Base-by-base conservation (phyloP, 1,140 invertebrate genomes). In the Drosophila bifasciata region DNA sequence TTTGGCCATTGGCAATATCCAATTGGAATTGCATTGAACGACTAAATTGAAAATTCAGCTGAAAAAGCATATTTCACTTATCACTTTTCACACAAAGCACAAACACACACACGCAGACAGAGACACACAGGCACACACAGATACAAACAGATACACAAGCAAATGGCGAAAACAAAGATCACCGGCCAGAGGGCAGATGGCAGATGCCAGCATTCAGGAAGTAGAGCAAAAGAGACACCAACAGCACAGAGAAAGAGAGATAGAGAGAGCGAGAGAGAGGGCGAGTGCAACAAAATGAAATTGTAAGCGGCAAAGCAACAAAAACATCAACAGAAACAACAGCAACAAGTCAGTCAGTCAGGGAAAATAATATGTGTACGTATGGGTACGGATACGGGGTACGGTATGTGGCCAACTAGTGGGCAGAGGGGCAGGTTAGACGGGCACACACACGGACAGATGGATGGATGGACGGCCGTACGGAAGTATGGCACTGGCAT, bases 41-140 rank as follows among this genome's bases (percentile, higher is more conserved):
- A 63, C 81, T 85, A 85, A 85, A 85, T 85, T 85, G 81, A 85
- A 85, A 85, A 75, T 75, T 71, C 72, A 75, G 72, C 81, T 85
- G 83, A 86, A 85, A 70, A 85, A 85, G 81, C 81, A 85, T 85
- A 85, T 86, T 85, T 85, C 81, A 85, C 81, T 85, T 85, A 85
- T 85, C 81, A 80, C 81, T 86, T 85, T 85, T 81, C 81, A 77
- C 83, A 85, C 81, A 85, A 81, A 81, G 86, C 73, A 58, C 60
- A 84, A 44, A 62, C 23, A 25, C 23, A 25, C 23, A 25, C 23
- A 25, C 0, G 3, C 19, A 19, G 2, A 19, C 19, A 19, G 2
- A 19, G 1, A 19, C 19, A 19, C 19, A 19, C 19, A 19, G 2
- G 3, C 1, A 19, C 19, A 19, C 19, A 19, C 19, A 6, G 23